phyloP scores from a whole-genome alignment of 2,888 invertebrate genomes.

The Nematopogon swammerdamellus region DNA sequence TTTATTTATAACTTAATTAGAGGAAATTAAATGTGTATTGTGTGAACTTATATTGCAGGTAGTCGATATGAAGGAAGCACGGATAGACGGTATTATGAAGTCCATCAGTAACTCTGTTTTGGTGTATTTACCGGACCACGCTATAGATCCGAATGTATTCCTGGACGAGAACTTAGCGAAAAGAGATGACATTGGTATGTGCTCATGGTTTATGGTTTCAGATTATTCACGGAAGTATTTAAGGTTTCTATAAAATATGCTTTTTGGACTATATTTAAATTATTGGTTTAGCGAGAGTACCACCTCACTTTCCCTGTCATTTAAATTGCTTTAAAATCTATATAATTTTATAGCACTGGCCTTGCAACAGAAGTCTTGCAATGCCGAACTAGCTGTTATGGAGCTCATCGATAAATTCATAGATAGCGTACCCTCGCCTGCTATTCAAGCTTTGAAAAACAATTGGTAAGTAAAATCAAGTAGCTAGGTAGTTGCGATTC shows the following conservation, averaged over 20 bases:
- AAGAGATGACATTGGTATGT: conserved; percentile 44
- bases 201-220: too few species aligned
- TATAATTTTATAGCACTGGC: conserved; percentile 23
- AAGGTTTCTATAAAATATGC: too few species aligned
- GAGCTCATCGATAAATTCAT: conserved; percentile 77
- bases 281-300: too few species aligned
- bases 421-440: conserved; percentile 56
- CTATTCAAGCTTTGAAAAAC: conserved; percentile 56
- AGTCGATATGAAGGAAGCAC: conserved; percentile 70
- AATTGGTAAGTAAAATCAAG: conserved; percentile 51
- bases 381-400: conserved; percentile 72
- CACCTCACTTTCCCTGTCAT: too few species aligned
- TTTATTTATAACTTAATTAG: too few species aligned
- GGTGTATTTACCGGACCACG: conserved; percentile 58
- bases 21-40: too few species aligned
- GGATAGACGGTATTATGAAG: conserved; percentile 66
- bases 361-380: conserved; percentile 42
- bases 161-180: conserved; percentile 60
- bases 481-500: too few species aligned
- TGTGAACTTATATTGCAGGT: too few species aligned
- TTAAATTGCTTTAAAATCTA: too few species aligned
- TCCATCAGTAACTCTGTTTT: conserved; percentile 60
- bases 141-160: conserved; percentile 61
- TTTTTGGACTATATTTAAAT: too few species aligned
- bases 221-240: too few species aligned